phyloP scores from a whole-genome alignment of 2,888 invertebrate species.

The Dendrolimus houi region DNA sequence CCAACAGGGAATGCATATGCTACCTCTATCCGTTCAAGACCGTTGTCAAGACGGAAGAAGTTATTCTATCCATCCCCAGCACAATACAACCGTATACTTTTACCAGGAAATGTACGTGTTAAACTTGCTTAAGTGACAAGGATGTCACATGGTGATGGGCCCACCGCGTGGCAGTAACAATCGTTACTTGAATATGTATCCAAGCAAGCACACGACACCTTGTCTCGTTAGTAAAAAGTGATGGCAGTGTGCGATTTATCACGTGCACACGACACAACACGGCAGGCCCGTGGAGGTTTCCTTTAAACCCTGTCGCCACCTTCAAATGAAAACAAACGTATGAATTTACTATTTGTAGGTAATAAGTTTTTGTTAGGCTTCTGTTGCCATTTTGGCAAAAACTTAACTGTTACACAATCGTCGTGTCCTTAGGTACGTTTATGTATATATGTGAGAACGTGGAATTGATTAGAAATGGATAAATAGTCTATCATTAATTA shows the following conservation, averaged over 20 bases:
- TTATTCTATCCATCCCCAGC: too few relatives aligned
- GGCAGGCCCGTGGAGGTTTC: conserved; percentile 39
- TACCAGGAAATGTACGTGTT: conserved; percentile 31
- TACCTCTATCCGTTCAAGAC: too few relatives aligned
- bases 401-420: too few relatives aligned
- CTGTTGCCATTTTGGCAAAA: too few relatives aligned
- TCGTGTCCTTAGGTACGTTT: too few relatives aligned
- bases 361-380: neutral
- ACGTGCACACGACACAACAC: conserved; percentile 56
- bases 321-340: conserved; percentile 46
- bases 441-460: too few relatives aligned
- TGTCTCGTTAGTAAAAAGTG: conserved; percentile 73
- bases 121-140: conserved; percentile 29
- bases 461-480: too few relatives aligned
- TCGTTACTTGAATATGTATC: conserved; percentile 57
- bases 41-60: too few relatives aligned
- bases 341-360: conserved; percentile 1
- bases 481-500: too few relatives aligned
- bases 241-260: conserved; percentile 64
- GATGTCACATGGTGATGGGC: conserved; percentile 21
- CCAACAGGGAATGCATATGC: too few relatives aligned
- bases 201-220: conserved; percentile 52
- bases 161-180: conserved; percentile 35
- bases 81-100: conserved; percentile 28
- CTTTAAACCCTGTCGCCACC: conserved; percentile 43